Percentiles rank a stretch among this genome's conserved stretches.
Evolutionary conservation across 2,797 vertebrate genomes (phyloP).

Genomic region (Sebastes diaconus): DNA sequence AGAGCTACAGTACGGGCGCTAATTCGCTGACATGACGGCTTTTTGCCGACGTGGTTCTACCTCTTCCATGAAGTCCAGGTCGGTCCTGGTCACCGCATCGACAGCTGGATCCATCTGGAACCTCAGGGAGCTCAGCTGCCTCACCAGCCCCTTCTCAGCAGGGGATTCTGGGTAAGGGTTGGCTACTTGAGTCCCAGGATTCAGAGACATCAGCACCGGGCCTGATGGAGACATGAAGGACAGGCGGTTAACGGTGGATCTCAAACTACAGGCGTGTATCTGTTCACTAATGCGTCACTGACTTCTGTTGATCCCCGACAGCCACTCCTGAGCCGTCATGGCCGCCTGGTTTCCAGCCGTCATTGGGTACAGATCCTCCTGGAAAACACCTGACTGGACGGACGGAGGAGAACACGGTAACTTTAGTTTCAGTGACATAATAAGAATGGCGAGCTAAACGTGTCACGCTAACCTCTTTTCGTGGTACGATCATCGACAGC

Average conservation of each 20-base stretch:
- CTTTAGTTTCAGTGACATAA: background rate
- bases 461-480: slow-evolving; percentile 77
- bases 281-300: slow-evolving; percentile 14
- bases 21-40: too few species aligned
- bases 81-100: background rate
- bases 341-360: slow-evolving; percentile 87
- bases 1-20: background rate
- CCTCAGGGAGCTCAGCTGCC: slow-evolving; percentile 24
- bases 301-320: slow-evolving; percentile 88
- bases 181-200: slow-evolving; percentile 74
- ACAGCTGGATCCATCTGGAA: slow-evolving; percentile 1
- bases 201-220: slow-evolving; percentile 88
- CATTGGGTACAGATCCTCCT: slow-evolving; percentile 91
- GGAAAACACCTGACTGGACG: slow-evolving; percentile 87
- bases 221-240: slow-evolving; percentile 52
- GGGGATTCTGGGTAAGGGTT: slow-evolving; percentile 63
- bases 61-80: slow-evolving; percentile 27
- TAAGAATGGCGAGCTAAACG: accelerated
- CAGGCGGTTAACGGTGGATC: too few species aligned
- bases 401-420: background rate
- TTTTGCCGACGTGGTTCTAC: background rate
- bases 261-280: too few species aligned
- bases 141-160: slow-evolving; percentile 35
- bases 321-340: slow-evolving; percentile 89
- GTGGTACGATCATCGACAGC: slow-evolving; percentile 90